Evolutionary conservation across 53 echinoderm and acorn worm species (phyloP).

Genomic region (Arbacia lixula): DNA sequence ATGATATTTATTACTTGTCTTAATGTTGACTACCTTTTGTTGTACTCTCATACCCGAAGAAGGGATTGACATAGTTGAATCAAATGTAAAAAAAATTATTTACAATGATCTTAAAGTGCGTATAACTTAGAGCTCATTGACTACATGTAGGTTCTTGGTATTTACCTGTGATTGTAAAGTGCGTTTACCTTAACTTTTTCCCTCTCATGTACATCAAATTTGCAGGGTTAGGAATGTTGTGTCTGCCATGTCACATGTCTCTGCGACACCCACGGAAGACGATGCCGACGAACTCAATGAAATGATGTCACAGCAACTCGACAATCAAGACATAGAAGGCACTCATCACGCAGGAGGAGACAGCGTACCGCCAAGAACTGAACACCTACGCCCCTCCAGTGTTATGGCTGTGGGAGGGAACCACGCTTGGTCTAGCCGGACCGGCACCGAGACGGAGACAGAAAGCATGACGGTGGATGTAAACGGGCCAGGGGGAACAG

Average conservation of each 20-base stretch:
- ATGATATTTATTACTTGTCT: too few species aligned
- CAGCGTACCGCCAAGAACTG: background rate
- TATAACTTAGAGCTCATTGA: too few species aligned
- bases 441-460: background rate
- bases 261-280: conserved; percentile 67
- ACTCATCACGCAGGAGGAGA: conserved; percentile 7
- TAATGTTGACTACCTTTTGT: too few species aligned
- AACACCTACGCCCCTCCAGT: background rate
- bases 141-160: too few species aligned
- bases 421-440: conserved; percentile 6
- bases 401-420: background rate
- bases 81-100: too few species aligned
- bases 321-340: background rate
- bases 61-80: too few species aligned
- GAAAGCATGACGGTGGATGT: background rate
- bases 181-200: too few species aligned
- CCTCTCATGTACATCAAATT: background rate
- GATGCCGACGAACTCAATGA: conserved; percentile 37
- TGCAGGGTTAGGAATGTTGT: conserved; percentile 78
- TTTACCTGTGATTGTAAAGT: too few species aligned
- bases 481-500: background rate
- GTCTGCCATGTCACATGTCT: conserved; percentile 71
- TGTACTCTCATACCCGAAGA: too few species aligned
- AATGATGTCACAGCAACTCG: background rate
- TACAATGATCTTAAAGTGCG: too few species aligned